A percentile compares a stretch with the other conserved stretches of the same genome.
Evolutionary conservation across 2,113 vertebrate genomes (phyloP).

Genomic region (Forbesichthys papilliferus): DNA sequence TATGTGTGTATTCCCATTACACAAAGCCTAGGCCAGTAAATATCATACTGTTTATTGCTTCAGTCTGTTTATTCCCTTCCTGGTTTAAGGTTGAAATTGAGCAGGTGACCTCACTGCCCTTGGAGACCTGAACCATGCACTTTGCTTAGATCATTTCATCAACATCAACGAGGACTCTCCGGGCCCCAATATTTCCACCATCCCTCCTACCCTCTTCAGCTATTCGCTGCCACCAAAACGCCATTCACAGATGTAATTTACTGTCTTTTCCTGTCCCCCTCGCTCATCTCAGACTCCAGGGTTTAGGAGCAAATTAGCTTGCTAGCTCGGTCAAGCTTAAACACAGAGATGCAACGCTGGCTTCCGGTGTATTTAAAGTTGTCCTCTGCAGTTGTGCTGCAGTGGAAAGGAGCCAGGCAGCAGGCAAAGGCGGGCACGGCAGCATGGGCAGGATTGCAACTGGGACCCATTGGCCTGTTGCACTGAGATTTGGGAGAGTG

Average conservation of each 20-base stretch:
- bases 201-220: not conserved
- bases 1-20: not conserved
- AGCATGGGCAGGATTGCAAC: slow-evolving; percentile 26
- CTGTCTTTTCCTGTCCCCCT: slow-evolving; percentile 63
- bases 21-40: too few relatives aligned
- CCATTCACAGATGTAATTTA: slow-evolving; percentile 73
- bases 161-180: slow-evolving; percentile 9
- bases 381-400: slow-evolving; percentile 64
- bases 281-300: slow-evolving; percentile 70
- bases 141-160: slow-evolving; percentile 28
- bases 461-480: slow-evolving; percentile 37
- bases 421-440: slow-evolving; percentile 18
- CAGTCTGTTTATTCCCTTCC: too few relatives aligned
- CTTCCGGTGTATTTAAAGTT: slow-evolving; percentile 73
- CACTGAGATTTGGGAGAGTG: slow-evolving; percentile 47
- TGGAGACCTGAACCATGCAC: slow-evolving; percentile 26
- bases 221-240: slow-evolving; percentile 33
- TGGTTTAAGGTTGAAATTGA: not conserved
- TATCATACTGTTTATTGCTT: too few relatives aligned
- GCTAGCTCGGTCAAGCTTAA: slow-evolving; percentile 78
- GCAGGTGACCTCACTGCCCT: slow-evolving; percentile 1
- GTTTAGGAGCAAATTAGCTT: slow-evolving; percentile 78
- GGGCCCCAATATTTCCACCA: slow-evolving; percentile 18
- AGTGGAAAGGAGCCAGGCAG: slow-evolving; percentile 42
- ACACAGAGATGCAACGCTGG: slow-evolving; percentile 71